Conservation (phyloP, 2,797 vertebrate genomes). For the Sebastes itinus region DNA sequence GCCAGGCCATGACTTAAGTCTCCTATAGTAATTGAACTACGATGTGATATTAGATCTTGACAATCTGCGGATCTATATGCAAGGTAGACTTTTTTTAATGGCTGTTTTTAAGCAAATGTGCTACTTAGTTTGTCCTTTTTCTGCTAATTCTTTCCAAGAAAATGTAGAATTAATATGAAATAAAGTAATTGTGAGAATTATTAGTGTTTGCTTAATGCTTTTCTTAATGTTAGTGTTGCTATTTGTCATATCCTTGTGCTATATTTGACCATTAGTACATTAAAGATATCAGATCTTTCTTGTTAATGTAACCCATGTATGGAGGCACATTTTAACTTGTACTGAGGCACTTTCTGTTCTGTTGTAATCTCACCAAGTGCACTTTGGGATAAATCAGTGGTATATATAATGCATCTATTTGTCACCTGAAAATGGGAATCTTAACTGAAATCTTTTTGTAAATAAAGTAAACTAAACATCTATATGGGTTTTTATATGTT, state of each 20-base stretch:
- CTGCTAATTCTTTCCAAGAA: slow-evolving; percentile 36
- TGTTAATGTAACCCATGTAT: slow-evolving; percentile 13
- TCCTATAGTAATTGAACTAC: neutral
- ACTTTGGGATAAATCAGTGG: slow-evolving; percentile 36
- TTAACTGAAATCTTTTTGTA: slow-evolving; percentile 54
- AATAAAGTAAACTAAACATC: slow-evolving; percentile 71
- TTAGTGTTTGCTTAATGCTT: slow-evolving; percentile 15
- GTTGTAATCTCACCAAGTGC: slow-evolving; percentile 46
- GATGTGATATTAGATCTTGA: neutral
- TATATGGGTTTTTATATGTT: neutral
- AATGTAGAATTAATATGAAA: slow-evolving; percentile 55
- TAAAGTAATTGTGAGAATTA: slow-evolving; percentile 38
- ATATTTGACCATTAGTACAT: slow-evolving; percentile 3
- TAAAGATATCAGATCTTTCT: slow-evolving; percentile 17
- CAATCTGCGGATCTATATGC: neutral
- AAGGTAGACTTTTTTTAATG: slow-evolving; percentile 2
- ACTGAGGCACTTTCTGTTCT: slow-evolving; percentile 49
- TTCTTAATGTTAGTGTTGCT: slow-evolving; percentile 31
- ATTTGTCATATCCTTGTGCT: neutral
- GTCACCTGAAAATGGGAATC: slow-evolving; percentile 11
- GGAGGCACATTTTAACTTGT: slow-evolving; percentile 31
- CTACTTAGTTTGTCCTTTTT: neutral
- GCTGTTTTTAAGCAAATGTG: slow-evolving; percentile 16
- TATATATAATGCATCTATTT: neutral
- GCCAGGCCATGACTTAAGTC: neutral